Evolutionary conservation across 92 coral and sea anemone species (phyloP).

Genomic region (Metridium senile): DNA sequence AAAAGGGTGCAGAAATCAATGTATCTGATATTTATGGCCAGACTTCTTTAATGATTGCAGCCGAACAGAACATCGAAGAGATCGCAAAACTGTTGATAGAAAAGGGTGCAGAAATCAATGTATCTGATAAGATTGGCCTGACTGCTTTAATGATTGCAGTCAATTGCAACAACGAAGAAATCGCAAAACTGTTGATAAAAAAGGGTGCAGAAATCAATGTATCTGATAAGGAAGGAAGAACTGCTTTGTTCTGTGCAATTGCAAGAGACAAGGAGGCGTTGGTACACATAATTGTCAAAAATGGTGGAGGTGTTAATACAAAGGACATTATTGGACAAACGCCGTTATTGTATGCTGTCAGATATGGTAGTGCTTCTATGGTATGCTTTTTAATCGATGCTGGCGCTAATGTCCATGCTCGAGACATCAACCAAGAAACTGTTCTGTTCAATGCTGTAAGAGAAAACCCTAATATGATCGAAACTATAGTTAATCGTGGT

Average conservation of each 20-base stretch:
- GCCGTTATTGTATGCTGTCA: constrained; percentile 5
- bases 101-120: too few relatives aligned
- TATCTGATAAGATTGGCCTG: too few relatives aligned
- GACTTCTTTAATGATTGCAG: background rate
- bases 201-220: constrained; percentile 3
- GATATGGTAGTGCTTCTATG: background rate
- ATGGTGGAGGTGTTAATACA: background rate
- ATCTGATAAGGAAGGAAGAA: constrained; percentile 7
- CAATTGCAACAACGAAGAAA: too few relatives aligned
- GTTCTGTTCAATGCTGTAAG: background rate
- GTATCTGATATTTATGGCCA: too few relatives aligned
- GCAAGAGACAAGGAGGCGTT: background rate
- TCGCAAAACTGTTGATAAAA: too few relatives aligned
- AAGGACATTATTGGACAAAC: constrained; percentile 14
- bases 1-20: constrained; percentile 1
- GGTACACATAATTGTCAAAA: background rate
- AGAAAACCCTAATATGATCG: background rate
- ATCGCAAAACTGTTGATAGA: too few relatives aligned
- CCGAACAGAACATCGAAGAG: background rate
- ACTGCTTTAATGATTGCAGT: background rate
- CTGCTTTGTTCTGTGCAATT: constrained; percentile 20
- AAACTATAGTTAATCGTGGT: background rate
- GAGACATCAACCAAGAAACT: background rate
- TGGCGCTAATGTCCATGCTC: background rate
- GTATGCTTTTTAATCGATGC: background rate